Conservation (phyloP, 2,888 invertebrate genomes). For the Leptarthrus brevirostris region DNA sequence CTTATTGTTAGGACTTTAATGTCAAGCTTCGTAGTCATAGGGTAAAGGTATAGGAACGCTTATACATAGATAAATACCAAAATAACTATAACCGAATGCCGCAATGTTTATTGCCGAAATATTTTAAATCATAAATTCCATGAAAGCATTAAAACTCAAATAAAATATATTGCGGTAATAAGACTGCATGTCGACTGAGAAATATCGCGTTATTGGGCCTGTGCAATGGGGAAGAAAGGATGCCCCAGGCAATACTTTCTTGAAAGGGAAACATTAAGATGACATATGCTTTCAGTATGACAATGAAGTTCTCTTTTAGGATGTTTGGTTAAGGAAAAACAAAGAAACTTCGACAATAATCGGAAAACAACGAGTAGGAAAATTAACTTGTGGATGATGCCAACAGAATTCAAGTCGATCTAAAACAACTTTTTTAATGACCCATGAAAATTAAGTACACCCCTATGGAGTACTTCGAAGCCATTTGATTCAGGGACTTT, state of each 20-base stretch:
- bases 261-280: conserved; percentile 48
- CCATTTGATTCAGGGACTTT: no score
- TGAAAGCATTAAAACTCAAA: no score
- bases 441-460: conserved; percentile 50
- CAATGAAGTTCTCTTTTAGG: background rate
- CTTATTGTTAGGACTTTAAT: no score
- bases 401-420: conserved; percentile 7
- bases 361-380: background rate
- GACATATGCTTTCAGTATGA: conserved; percentile 28
- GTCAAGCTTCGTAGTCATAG: no score
- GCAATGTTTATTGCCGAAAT: no score
- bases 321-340: conserved; percentile 21
- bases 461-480: conserved; percentile 2
- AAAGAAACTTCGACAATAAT: background rate
- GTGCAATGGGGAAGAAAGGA: background rate
- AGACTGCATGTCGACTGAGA: background rate
- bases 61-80: no score
- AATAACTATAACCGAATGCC: no score
- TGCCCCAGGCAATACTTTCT: background rate
- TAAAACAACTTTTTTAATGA: conserved; percentile 44
- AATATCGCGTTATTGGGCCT: conserved; percentile 26
- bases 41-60: no score
- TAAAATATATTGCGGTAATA: conserved; percentile 15
- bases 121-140: no score
- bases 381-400: conserved; percentile 16